phyloP scores from a whole-genome alignment of 2,888 invertebrate species.

The Nebria brevicollis region DNA sequence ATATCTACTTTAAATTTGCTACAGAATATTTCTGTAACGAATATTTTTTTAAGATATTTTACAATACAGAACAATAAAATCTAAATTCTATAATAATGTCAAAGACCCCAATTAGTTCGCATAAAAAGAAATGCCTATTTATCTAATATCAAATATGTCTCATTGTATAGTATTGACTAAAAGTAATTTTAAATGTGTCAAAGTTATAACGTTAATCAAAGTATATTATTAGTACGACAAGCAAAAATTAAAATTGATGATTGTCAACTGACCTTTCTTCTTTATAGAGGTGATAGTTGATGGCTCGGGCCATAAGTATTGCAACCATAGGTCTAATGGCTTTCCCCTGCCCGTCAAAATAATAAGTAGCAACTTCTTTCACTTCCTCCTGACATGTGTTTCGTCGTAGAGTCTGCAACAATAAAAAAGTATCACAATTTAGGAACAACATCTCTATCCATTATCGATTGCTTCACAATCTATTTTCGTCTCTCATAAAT shows the following conservation, averaged over 20 bases:
- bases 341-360: constrained; percentile 98
- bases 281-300: constrained; percentile 89
- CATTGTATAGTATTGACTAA: too few relatives aligned
- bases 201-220: too few relatives aligned
- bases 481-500: background rate
- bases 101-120: too few relatives aligned
- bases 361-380: constrained; percentile 93
- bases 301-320: constrained; percentile 92
- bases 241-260: background rate
- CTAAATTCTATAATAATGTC: too few relatives aligned
- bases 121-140: too few relatives aligned
- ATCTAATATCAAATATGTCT: too few relatives aligned
- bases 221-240: too few relatives aligned
- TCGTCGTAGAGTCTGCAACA: constrained; percentile 74
- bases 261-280: constrained; percentile 76
- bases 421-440: constrained; percentile 43
- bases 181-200: too few relatives aligned
- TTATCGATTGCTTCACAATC: background rate
- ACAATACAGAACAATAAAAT: too few relatives aligned
- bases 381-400: constrained; percentile 87
- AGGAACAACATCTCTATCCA: background rate
- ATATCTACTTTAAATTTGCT: too few relatives aligned
- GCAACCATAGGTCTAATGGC: constrained; percentile 95
- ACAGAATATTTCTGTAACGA: too few relatives aligned
- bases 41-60: too few relatives aligned